Base-by-base conservation (phyloP, 2,888 invertebrate species). In the Trissonchulus latispiculum region DNA sequence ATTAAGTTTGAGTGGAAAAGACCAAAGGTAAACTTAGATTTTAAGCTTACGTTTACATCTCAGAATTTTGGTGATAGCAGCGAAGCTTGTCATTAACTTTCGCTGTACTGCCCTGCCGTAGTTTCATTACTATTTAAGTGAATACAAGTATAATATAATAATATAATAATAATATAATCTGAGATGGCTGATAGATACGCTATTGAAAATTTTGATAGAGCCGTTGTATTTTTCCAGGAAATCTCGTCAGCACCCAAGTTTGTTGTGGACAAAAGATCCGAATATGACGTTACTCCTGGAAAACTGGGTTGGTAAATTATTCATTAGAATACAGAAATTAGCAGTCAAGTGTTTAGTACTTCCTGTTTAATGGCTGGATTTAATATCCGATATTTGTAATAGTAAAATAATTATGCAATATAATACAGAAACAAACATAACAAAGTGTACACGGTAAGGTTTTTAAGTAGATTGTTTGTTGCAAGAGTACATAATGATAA, bases 1-100 rank as follows among this genome's bases (percentile, higher is more conserved):
- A 93, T 93, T 84, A 90, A 91, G 80, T 94, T 94, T 82, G 89
- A 90, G 75, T 94, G 94, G 93, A 93, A 90, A 82, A 87, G 94
- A 79, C 90, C 91, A 1, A 90, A 89, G 88, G 91, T 91, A 86
- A 8, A 15, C 8, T 48, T 48, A 48, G n/a, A n/a, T n/a, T n/a
- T n/a, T n/a, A n/a, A n/a, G n/a, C n/a, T n/a, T n/a, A n/a, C n/a
- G n/a, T n/a, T n/a, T n/a, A n/a, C n/a, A n/a, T n/a, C n/a, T n/a
- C n/a, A n/a, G n/a, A n/a, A n/a, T n/a, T n/a, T n/a, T n/a, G n/a
- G n/a, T n/a, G n/a, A n/a, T n/a, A n/a, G n/a, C n/a, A n/a, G n/a
- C n/a, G n/a, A n/a, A n/a, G n/a, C n/a, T n/a, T n/a, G n/a, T n/a
- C n/a, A n/a, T n/a, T n/a, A n/a, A n/a, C n/a, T n/a, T n/a, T n/a